Base-by-base conservation (phyloP, 2,113 vertebrate species). In the Spea multiplicata region DNA sequence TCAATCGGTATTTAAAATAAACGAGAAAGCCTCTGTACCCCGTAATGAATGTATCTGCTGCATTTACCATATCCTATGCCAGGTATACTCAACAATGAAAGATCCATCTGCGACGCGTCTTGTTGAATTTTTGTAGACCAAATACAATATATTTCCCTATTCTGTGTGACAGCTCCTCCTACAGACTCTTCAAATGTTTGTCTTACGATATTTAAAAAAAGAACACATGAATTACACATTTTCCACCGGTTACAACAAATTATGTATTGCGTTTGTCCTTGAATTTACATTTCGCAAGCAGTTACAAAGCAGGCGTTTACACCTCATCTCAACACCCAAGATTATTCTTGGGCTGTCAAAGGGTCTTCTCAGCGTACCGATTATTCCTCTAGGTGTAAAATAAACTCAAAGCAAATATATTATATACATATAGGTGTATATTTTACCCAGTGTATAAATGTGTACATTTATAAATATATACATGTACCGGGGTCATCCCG, bases 251-350 rank as follows among this genome's bases (percentile, higher is more conserved):
- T 30, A 30, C 30, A 30, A 30, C 30, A 13, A 30, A 5, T 55
- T 71, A 14, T 44, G 16, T 45, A 48, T 13, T 5, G 12, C 13
- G 16, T 53, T 14, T 44, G 44, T 52, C 50, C 70, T 50, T 53
- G 50, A 55, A 71, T 71, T 71, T 71, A 71, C 70, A 71, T 71
- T 71, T 53, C 30, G 5, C 68, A n/a, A 4, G 47, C 46, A 4
- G 13, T 16, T 47, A 10, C 13, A 14, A 5, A 9, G 46, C 68
- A 17, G n/a, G n/a, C 30, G 68, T 70, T 70, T 70, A 70, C 10
- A 52, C 8, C 6, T 46, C 6, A 48, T 13, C 49, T 49, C 8
- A 71, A 44, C 8, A 5, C 50, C 44, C n/a, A n/a, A n/a, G n/a
- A n/a, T n/a, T n/a, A n/a, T n/a, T n/a, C n/a, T n/a, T n/a, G 30